Evolutionary conservation across 2,113 vertebrate species (phyloP), one percentile per base, ranked within the genome.

Genomic region (Microtus richardsoni): DNA sequence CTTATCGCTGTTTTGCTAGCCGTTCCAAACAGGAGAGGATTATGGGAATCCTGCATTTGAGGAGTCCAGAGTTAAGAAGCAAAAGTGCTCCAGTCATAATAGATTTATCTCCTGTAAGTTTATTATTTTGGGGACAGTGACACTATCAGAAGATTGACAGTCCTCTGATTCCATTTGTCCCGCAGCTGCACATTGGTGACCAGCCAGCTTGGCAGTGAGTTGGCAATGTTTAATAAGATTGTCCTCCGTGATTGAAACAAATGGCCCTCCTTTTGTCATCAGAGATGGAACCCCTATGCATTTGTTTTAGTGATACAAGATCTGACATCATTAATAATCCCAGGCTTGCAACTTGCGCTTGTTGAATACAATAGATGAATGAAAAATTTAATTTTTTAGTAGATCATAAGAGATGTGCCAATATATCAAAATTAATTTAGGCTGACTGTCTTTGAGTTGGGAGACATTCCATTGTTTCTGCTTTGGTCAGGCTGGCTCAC

Each of bases 341-440:
- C 70, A 58, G 89, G 78, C 96, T 97, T 95, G 86, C 66, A 85
- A 78, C 89, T 83, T 84, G 78, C 7, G 70, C 92, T 82, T 96
- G 97, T 97, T 97, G 98, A 98, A 97, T 97, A 95, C 71, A 95
- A 91, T 93, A 94, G 96, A 97, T 94, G 95, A 94, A 95, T 96
- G 96, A 98, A 97, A 93, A 97, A 96, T 97, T 98, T 98, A 95
- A 97, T 96, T 97, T 98, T 98, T 97, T 91, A 97, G 95, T 90
- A 95, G 96, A 92, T 97, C 90, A 87, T 95, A 64, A 83, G 96
- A 94, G 91, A 97, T 82, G 90, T 97, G 95, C 92, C 97, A 97
- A 98, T 97, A 96, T 87, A 62, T 96, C 97, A 88, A 89, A 96
- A 97, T 91, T 89, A 97, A 97, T 98, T 98, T 97, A 97, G 78